These are phyloP conservation scores for Microplitis manilae DNA, from an alignment of 2,888 invertebrate genomes.

Conservation along the genomic window DNA sequence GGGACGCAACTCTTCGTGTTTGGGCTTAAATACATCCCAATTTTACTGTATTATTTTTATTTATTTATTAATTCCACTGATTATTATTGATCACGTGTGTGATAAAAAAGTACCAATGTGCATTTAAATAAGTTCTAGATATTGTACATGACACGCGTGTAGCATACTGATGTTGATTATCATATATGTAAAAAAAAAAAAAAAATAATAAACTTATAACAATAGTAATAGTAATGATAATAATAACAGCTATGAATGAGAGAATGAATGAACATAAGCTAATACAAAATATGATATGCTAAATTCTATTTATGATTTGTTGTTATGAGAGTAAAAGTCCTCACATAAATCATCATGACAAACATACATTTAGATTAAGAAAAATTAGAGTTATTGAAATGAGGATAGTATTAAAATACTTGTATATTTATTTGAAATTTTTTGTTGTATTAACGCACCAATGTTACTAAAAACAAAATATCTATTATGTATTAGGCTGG, in stretches of 20 bases:
- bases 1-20: constrained; percentile 94
- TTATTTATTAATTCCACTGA: not conserved
- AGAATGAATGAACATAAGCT: not conserved
- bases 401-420: no score
- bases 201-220: not conserved
- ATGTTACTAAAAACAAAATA: not conserved
- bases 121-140: constrained; percentile 25
- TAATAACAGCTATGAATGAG: not conserved
- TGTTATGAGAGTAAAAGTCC: not conserved
- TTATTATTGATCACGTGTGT: constrained; percentile 11
- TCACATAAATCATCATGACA: not conserved
- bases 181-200: not conserved
- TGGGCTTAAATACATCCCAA: constrained; percentile 62
- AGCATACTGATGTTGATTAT: constrained; percentile 11
- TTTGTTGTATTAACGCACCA: no score
- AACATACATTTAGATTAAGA: not conserved
- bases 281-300: not conserved
- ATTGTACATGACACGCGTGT: constrained; percentile 10
- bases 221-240: constrained; percentile 6
- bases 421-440: no score
- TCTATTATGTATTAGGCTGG: not conserved
- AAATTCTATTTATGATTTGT: not conserved
- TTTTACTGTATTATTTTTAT: constrained; percentile 6
- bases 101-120: constrained; percentile 31
- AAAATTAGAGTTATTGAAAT: not conserved